phyloP scores from a whole-genome alignment of 2,113 vertebrate species.

The Pachyramphus minor region DNA sequence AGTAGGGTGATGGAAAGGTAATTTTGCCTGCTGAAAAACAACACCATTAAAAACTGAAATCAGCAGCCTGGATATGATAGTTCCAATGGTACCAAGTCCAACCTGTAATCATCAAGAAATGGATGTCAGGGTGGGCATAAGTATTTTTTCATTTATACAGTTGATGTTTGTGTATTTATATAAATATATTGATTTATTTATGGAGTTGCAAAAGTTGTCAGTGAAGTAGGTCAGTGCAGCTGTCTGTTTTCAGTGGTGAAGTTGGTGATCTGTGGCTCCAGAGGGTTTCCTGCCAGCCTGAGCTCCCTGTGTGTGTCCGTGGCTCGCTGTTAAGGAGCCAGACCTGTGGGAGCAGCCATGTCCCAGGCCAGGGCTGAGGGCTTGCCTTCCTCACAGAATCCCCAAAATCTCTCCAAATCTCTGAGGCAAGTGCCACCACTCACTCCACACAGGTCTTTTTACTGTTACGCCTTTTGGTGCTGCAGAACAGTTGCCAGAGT shows the following conservation, averaged over 20 bases:
- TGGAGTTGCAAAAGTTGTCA: neutral
- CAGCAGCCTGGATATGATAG: neutral
- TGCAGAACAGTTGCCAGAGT: rapidly evolving
- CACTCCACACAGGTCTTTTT: rapidly evolving
- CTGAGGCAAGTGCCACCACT: neutral
- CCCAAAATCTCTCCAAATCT: neutral
- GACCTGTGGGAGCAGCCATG: neutral
- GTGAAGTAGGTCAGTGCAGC: neutral
- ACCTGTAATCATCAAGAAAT: neutral
- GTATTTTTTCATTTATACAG: neutral
- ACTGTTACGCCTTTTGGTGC: rapidly evolving
- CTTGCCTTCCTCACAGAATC: neutral
- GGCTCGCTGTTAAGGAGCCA: rapidly evolving
- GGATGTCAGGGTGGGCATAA: neutral
- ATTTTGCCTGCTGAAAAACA: neutral
- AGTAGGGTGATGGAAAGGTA: neutral
- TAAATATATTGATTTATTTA: neutral
- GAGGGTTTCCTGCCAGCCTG: neutral
- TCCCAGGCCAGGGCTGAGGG: neutral
- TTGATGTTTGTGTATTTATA: rapidly evolving
- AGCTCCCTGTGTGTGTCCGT: rapidly evolving
- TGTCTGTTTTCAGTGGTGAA: neutral
- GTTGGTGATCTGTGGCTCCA: neutral
- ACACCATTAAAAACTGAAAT: neutral
- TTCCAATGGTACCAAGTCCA: neutral